Conservation (phyloP, 2,113 vertebrate genomes). For the Elephas maximus region DNA sequence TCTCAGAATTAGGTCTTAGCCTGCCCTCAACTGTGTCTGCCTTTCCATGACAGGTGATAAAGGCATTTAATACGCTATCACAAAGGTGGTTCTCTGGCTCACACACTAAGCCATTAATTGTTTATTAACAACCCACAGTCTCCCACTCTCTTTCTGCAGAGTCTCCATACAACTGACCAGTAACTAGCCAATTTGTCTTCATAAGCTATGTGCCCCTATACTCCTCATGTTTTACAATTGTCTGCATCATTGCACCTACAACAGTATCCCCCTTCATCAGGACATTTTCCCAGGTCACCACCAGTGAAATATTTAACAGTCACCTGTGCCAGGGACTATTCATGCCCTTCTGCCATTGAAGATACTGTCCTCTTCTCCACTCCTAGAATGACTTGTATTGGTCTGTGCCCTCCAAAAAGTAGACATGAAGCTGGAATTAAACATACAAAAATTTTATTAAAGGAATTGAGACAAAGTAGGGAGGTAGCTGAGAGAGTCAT, state of each 20-base stretch:
- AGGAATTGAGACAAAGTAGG: background rate
- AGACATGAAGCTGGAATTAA: background rate
- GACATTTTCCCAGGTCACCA: background rate
- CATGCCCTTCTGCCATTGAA: background rate
- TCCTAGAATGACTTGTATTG: background rate
- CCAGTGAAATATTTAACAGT: background rate
- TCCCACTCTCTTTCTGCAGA: background rate
- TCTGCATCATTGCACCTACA: background rate
- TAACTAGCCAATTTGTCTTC: background rate
- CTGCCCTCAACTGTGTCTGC: background rate
- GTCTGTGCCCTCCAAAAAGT: background rate
- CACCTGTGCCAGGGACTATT: background rate
- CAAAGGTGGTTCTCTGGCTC: background rate
- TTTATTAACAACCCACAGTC: background rate
- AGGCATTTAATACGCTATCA: background rate
- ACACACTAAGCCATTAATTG: background rate
- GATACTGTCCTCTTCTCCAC: background rate
- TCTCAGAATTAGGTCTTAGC: background rate
- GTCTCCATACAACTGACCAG: background rate
- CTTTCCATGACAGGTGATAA: background rate
- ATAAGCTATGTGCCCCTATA: background rate
- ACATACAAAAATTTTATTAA: background rate
- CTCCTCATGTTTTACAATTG: background rate
- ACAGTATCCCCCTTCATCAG: background rate
- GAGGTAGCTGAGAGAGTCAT: background rate